These are phyloP conservation scores for Rhorus exstirpatorius DNA, from an alignment of 2,888 invertebrate genomes.

Conservation along the genomic window DNA sequence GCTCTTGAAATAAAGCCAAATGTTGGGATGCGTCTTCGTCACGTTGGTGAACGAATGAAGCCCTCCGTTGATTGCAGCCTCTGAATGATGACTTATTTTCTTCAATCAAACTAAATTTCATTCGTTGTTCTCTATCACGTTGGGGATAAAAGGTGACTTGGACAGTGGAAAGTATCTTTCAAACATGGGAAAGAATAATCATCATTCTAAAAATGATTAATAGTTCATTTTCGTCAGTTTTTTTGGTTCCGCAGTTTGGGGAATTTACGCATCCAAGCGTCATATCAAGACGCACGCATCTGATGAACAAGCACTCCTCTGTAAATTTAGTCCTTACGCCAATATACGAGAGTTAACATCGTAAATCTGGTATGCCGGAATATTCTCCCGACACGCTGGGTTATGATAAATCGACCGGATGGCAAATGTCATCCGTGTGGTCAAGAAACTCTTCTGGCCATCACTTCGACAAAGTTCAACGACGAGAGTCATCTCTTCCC, in stretches of 20 bases:
- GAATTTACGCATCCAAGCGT: not conserved
- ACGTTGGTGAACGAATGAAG: not conserved
- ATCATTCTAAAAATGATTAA: not conserved
- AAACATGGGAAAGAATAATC: not conserved
- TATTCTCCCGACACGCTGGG: constrained; percentile 1
- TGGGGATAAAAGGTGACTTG: not conserved
- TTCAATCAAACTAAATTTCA: not conserved
- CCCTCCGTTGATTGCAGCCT: not conserved
- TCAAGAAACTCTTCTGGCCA: constrained; percentile 52
- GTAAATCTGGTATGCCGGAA: constrained; percentile 33
- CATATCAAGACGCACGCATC: not conserved
- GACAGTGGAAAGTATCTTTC: not conserved
- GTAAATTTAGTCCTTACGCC: constrained; percentile 14
- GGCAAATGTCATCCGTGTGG: constrained; percentile 46
- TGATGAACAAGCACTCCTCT: not conserved
- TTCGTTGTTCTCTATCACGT: not conserved
- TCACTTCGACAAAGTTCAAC: constrained; percentile 62
- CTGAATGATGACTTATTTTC: constrained; percentile 12
- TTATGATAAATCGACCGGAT: constrained; percentile 68
- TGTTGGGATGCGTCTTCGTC: not conserved
- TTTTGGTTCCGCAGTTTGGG: not conserved
- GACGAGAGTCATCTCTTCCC: constrained; percentile 62
- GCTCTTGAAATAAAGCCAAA: constrained; percentile 36
- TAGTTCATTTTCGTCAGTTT: too few species aligned
- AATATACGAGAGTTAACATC: constrained; percentile 1